Evolutionary conservation across 30 jellyfish, hydroid and myxozoan species (phyloP).

Genomic region (Pseudorhiza aurosa): DNA sequence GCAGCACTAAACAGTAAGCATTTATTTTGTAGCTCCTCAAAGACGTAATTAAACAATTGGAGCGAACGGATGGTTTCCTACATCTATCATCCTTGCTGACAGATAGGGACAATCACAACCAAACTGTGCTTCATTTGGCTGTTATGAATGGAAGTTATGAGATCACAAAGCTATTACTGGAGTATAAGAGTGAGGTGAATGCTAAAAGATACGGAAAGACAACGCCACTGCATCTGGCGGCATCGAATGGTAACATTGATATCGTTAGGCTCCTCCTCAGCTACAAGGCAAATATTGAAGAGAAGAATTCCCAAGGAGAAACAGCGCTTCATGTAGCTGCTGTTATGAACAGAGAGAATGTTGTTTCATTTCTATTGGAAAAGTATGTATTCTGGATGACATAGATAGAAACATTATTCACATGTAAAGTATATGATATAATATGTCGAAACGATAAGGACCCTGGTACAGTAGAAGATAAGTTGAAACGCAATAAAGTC

Average conservation of each 20-base stretch:
- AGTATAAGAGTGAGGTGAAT: constrained; percentile 59
- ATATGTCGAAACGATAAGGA: too few relatives aligned
- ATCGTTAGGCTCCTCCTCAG: constrained; percentile 52
- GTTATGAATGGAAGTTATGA: constrained; percentile 55
- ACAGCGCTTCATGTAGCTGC: constrained; percentile 81
- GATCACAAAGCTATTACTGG: constrained; percentile 27
- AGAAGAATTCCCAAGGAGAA: constrained; percentile 38
- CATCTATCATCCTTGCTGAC: constrained; percentile 23
- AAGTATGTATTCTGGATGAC: constrained; percentile 26
- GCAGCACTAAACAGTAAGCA: too few relatives aligned
- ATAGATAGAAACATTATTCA: too few relatives aligned
- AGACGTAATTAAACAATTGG: constrained; percentile 26
- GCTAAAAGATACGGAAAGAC: constrained; percentile 41
- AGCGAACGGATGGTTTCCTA: constrained; percentile 12
- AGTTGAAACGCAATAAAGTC: too few relatives aligned
- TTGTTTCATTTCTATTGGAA: constrained; percentile 48
- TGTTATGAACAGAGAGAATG: constrained; percentile 47
- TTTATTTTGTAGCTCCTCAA: constrained; percentile 31
- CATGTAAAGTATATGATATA: too few relatives aligned
- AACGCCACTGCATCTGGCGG: constrained; percentile 76
- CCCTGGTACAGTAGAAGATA: too few relatives aligned
- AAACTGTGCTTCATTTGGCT: constrained; percentile 63
- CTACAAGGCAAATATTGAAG: constrained; percentile 45
- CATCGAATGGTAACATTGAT: constrained; percentile 57
- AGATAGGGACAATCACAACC: constrained; percentile 59